phyloP scores from a whole-genome alignment of 2,888 invertebrate species.

The Molorchus minor region DNA sequence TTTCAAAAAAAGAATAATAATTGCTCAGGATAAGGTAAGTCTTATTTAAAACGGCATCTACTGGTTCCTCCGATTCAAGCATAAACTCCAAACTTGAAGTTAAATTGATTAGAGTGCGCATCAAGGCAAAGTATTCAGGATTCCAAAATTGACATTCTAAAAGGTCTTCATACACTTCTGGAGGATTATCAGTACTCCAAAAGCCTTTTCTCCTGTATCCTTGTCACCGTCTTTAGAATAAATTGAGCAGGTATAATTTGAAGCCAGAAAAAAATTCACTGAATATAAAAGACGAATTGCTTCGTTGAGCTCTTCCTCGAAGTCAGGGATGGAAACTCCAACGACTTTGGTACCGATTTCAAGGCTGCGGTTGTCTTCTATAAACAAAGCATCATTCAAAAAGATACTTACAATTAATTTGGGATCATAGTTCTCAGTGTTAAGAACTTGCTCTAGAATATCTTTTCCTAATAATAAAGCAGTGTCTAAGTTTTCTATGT shows the following conservation, averaged over 20 bases:
- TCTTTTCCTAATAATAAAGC: conserved; percentile 15
- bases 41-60: neutral
- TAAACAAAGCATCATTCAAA: conserved; percentile 25
- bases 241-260: conserved; percentile 11
- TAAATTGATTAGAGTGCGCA: neutral
- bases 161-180: neutral
- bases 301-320: neutral
- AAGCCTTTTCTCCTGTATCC: conserved; percentile 2
- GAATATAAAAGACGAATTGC: conserved; percentile 15
- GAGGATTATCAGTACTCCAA: conserved; percentile 5
- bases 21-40: neutral
- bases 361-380: neutral
- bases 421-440: neutral
- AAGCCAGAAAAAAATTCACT: neutral
- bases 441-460: conserved; percentile 17
- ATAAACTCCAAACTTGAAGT: conserved; percentile 5
- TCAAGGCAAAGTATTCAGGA: conserved; percentile 6
- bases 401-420: conserved; percentile 28
- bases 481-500: conserved; percentile 4
- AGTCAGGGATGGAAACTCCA: conserved; percentile 21
- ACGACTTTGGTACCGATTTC: conserved; percentile 26
- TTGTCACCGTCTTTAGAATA: conserved; percentile 3
- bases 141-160: conserved; percentile 14
- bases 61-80: neutral
- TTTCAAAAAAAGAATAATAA: neutral